These are phyloP conservation scores for Dendrolimus pini DNA, from an alignment of 2,888 invertebrate genomes.

Conservation along the genomic window DNA sequence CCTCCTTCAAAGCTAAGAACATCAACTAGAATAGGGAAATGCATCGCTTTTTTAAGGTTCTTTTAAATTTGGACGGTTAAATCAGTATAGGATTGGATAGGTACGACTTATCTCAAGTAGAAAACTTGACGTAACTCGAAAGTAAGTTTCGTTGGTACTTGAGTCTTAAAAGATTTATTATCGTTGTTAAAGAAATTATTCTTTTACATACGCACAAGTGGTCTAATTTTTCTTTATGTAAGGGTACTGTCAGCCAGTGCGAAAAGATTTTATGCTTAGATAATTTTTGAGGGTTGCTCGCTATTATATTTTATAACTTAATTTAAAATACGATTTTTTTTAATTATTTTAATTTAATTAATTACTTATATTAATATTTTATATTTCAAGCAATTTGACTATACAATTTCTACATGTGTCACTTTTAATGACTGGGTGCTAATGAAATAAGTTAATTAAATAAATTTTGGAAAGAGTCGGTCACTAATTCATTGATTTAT, in stretches of 20 bases:
- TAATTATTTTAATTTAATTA: neutral
- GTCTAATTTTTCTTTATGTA: constrained; percentile 9
- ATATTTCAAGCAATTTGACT: no score
- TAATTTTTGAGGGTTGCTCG: neutral
- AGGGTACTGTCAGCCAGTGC: neutral
- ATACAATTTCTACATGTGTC: neutral
- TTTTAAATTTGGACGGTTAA: constrained; percentile 40
- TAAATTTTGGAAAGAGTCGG: neutral
- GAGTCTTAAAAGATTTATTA: constrained; percentile 41
- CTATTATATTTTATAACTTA: neutral
- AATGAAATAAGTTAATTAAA: neutral
- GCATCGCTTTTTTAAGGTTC: constrained; percentile 44
- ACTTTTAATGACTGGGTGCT: neutral
- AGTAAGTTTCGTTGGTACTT: constrained; percentile 43
- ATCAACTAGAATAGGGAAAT: constrained; percentile 36
- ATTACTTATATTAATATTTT: no score
- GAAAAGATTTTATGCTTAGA: constrained; percentile 1
- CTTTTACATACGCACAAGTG: constrained; percentile 11
- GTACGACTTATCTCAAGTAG: constrained; percentile 56
- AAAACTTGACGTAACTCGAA: constrained; percentile 51
- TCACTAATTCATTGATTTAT: neutral
- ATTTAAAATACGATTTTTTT: neutral
- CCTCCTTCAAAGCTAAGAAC: constrained; percentile 34
- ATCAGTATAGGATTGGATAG: constrained; percentile 51
- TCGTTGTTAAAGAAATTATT: constrained; percentile 19